phyloP scores from a whole-genome alignment of 2,113 vertebrate genomes.

The Semicossyphus pulcher region DNA sequence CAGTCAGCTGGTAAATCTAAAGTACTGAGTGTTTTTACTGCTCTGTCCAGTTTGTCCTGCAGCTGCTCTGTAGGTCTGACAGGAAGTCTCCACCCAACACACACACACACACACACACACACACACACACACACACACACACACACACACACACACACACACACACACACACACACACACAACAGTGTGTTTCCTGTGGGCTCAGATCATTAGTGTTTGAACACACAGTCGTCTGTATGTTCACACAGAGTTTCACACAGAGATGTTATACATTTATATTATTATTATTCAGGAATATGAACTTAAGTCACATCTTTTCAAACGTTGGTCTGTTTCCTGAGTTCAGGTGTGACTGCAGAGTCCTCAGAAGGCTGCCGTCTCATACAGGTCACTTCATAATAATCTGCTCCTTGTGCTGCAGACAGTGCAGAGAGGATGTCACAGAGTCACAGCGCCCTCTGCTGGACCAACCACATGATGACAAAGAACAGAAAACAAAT shows the following conservation, averaged over 20 bases:
- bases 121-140: not conserved
- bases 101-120: slow-evolving; percentile 11
- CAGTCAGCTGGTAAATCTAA: not conserved
- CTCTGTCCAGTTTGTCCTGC: not conserved
- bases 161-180: not conserved
- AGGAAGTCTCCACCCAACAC: slow-evolving; percentile 57
- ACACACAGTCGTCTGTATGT: no score
- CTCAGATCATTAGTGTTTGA: not conserved
- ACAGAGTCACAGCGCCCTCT: not conserved
- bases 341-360: no score
- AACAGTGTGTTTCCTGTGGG: not conserved
- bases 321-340: no score
- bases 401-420: no score
- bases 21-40: not conserved
- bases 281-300: no score
- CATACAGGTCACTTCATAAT: no score
- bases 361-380: no score
- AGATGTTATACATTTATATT: no score
- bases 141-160: not conserved
- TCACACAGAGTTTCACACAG: no score
- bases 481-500: no score
- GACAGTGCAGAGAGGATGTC: no score
- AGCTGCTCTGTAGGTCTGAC: slow-evolving; percentile 1
- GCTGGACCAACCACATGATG: not conserved
- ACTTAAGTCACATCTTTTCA: no score